Conservation (phyloP, 1,140 invertebrate species). For the Drosophila leontia region DNA sequence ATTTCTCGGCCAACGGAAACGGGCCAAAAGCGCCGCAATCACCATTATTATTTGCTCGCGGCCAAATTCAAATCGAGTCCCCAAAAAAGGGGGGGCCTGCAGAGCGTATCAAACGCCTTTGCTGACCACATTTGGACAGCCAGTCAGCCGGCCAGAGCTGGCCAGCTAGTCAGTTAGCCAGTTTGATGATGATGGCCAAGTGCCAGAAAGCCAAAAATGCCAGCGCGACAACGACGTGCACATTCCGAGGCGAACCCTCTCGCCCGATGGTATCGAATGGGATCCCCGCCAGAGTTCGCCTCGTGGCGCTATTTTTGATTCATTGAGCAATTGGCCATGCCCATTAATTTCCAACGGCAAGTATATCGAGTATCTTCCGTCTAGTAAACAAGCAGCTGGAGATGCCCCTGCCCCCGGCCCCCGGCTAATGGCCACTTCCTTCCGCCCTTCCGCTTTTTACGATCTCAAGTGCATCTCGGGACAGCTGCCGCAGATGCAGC, state of each 20-base stretch:
- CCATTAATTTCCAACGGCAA: constrained; percentile 23
- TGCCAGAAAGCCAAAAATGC: constrained; percentile 42
- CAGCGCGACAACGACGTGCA: constrained; percentile 32
- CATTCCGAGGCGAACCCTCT: constrained; percentile 32
- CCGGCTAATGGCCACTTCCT: constrained; percentile 70
- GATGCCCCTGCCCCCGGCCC: neutral
- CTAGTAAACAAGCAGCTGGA: neutral
- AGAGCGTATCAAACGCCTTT: constrained; percentile 58
- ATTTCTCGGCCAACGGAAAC: constrained; percentile 48
- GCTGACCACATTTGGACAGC: constrained; percentile 48
- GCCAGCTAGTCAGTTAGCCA: constrained; percentile 1
- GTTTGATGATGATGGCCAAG: constrained; percentile 20
- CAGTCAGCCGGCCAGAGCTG: neutral
- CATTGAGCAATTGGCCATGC: constrained; percentile 68
- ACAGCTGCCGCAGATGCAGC: constrained; percentile 21
- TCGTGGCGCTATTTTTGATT: constrained; percentile 75
- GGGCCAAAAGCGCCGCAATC: constrained; percentile 25
- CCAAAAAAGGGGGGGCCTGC: constrained; percentile 9
- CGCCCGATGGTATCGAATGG: neutral
- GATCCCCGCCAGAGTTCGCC: constrained; percentile 31
- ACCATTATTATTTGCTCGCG: constrained; percentile 14
- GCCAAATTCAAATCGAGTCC: constrained; percentile 18
- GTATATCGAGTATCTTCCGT: constrained; percentile 6
- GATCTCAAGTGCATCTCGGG: constrained; percentile 40
- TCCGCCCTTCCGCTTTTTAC: constrained; percentile 58